Percentiles rank a stretch among this genome's conserved stretches.
phyloP scores from a whole-genome alignment of 2,797 vertebrate genomes.

The Mormyrops attenuatus region DNA sequence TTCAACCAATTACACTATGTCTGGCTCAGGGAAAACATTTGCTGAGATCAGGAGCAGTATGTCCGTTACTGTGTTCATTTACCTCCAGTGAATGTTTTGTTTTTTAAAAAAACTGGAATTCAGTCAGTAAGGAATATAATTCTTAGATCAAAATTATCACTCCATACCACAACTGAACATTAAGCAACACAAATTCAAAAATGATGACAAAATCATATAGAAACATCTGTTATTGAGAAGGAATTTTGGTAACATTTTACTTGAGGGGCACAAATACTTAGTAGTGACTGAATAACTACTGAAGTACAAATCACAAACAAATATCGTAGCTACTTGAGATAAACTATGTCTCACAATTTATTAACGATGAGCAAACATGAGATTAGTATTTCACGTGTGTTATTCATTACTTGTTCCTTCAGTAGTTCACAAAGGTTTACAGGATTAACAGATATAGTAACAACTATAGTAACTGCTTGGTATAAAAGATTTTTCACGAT shows the following conservation, averaged over 20 bases:
- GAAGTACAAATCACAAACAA: not conserved
- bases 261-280: not conserved
- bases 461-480: not conserved
- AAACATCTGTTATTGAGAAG: not conserved
- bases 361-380: not conserved
- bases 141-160: not conserved
- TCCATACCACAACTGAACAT: not conserved
- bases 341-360: not conserved
- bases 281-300: not conserved
- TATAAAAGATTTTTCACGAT: not conserved
- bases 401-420: not conserved
- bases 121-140: not conserved
- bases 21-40: not conserved
- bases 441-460: not conserved
- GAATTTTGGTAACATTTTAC: not conserved
- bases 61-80: not conserved
- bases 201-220: not conserved
- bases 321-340: not conserved
- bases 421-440: not conserved
- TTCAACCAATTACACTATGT: conserved; percentile 17
- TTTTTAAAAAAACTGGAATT: conserved; percentile 1
- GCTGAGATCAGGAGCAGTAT: not conserved
- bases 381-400: not conserved
- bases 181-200: not conserved
- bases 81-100: not conserved